phyloP scores from a whole-genome alignment of 2,113 vertebrate genomes.

The Eonycteris spelaea region DNA sequence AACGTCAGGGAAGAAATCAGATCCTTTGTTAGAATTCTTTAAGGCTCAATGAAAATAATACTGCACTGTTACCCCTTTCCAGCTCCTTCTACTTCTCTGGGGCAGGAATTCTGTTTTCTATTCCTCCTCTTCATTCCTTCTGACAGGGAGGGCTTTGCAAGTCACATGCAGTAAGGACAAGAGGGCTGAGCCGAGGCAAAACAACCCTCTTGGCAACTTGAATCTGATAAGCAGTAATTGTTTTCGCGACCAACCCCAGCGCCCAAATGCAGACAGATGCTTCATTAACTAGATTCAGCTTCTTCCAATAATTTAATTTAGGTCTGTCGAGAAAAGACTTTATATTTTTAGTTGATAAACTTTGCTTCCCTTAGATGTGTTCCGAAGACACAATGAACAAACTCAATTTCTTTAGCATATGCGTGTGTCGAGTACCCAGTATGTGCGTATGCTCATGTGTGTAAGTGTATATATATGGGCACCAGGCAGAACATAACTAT shows the following conservation, averaged over 20 bases:
- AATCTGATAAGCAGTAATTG: not conserved
- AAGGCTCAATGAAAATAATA: not conserved
- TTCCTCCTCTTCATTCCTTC: not conserved
- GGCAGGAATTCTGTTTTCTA: not conserved
- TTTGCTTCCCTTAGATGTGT: not conserved
- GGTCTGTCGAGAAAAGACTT: not conserved
- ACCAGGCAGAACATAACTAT: not conserved
- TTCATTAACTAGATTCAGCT: not conserved
- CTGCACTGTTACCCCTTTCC: not conserved
- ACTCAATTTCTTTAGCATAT: not conserved
- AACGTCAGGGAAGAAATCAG: not conserved
- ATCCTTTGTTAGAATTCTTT: not conserved
- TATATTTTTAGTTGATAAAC: not conserved
- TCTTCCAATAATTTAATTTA: not conserved
- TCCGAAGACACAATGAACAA: not conserved
- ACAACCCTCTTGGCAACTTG: not conserved
- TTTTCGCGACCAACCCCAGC: not conserved
- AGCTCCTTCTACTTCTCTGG: not conserved
- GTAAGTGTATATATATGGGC: no score
- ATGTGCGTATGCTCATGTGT: accelerated
- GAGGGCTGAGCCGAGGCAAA: not conserved
- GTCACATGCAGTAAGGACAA: not conserved
- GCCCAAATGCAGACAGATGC: not conserved
- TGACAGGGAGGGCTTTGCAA: not conserved
- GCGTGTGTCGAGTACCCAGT: accelerated